Percentiles rank a stretch among this genome's conserved stretches.
Conservation (phyloP, 2,113 vertebrate genomes). For the Gallinago media region DNA sequence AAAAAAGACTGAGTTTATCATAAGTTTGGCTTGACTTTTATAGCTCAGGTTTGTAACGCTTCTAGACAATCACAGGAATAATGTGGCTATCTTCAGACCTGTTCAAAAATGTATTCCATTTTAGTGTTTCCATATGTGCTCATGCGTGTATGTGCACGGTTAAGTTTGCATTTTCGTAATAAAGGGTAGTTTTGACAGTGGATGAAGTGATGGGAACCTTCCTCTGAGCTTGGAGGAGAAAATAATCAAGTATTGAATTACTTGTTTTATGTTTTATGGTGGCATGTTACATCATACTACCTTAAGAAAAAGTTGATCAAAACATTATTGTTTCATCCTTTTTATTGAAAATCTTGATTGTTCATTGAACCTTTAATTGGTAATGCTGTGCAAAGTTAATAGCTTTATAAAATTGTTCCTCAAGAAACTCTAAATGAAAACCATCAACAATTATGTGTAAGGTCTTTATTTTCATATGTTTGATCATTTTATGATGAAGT, state of each 20-base stretch:
- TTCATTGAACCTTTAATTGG: neutral
- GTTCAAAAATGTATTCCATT: neutral
- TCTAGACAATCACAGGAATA: neutral
- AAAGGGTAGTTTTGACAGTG: neutral
- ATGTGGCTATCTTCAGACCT: neutral
- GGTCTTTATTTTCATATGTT: neutral
- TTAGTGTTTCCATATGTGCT: neutral
- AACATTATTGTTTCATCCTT: neutral
- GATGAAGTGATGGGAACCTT: neutral
- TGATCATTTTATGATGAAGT: neutral
- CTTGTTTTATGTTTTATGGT: neutral
- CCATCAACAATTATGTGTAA: neutral
- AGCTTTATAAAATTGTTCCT: neutral
- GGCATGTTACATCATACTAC: neutral
- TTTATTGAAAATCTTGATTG: neutral
- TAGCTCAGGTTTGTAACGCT: neutral
- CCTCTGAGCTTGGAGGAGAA: neutral
- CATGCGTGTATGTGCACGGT: neutral
- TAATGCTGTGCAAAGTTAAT: neutral
- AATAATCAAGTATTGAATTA: neutral
- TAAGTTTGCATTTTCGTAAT: neutral
- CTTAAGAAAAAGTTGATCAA: neutral
- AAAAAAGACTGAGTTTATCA: neutral
- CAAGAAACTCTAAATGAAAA: neutral
- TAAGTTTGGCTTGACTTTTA: neutral